Evolutionary conservation across 2,888 invertebrate genomes (phyloP), one percentile per base, ranked within the genome.

Genomic region (Zaprionus bogoriensis): DNA sequence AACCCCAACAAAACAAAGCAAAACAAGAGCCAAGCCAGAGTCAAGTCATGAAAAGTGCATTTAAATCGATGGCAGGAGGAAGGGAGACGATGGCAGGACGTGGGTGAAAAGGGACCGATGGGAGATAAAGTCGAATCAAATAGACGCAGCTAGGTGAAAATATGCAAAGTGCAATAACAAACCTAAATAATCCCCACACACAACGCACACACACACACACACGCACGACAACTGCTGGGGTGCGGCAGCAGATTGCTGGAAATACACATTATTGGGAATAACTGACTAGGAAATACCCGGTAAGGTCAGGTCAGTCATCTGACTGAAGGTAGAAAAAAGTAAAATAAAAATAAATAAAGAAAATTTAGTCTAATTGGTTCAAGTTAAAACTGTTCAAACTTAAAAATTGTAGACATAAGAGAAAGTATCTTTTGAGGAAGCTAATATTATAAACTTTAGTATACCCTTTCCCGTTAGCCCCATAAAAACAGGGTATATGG

Each of bases 111-210:
- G 36, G 53, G 1, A 44, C 58, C 48, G 51, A 38, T 52, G 63
- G 54, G 44, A 61, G 48, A 57, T 63, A 67, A 64, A 67, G 74
- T 67, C 64, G 63, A 67, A 76, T 66, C 69, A 73, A 75, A 69
- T 58, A 55, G 65, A 76, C 61, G 67, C 64, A 64, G 51, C 27
- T 14, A 47, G 48, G 48, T 63, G 45, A 67, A 64, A 75, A 74
- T 70, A 65, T 74, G 75, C 68, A 77, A 66, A 67, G 67, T 77
- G 64, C 67, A 71, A 76, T 54, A 77, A 77, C 74, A 74, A 73
- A 46, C 58, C 48, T 28, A 46, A 59, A 52, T 46, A 54, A 65
- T 51, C 23, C 53, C 14, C 14, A 39, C n/a, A 50, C 10, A 62
- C 23, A 58, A 62, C 23, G 54, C 46, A 54, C 19, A 45, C 22